Base-by-base conservation (phyloP, 2,797 vertebrate species). In the Novumbra hubbsi region DNA sequence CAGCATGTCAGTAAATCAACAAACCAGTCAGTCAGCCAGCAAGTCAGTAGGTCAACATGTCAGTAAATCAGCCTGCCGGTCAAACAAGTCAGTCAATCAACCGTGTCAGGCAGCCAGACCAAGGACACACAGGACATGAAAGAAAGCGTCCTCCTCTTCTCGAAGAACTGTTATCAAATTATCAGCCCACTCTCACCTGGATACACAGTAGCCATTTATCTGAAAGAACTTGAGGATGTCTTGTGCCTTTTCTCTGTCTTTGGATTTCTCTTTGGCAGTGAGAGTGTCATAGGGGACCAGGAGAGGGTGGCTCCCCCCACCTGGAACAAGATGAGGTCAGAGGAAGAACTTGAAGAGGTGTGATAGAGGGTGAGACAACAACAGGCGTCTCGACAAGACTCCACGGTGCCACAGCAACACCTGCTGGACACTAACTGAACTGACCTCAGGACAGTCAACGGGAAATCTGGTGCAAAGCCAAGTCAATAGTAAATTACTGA, bases 231-330 rank as follows among this genome's bases (percentile, higher is more conserved):
- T 98, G 73, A 98, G 92, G 81, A 98, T 96, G 81, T 98, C 96
- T 83, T 98, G 97, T 34, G 97, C 96, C 90, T 96, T 97, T 80
- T 97, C 96, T 87, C 95, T 87, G 84, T 98, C 96, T 84, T 93
- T 97, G 75, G 94, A 96, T 91, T 98, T 98, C 89, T 98, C 97
- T 93, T 97, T 98, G 85, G 97, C 97, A 50, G 97, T 98, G 80
- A 98, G 85, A 0, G 96, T 98, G 76, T 98, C 97, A 4, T 98
- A 98, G n/a, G 97, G 97, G 72, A 98, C 97, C 83, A 98, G 92
- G 73, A 98, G 87, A 9, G 96, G 96, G 81, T 98, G 97, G 78
- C 95, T 97, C 80, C 97, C 96, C 76, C 96, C 97, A 84, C 97
- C 97, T 96, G n/a, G 7, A 50, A 24, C 57, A 55, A 16, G 4